These are phyloP conservation scores for Blastomussa wellsi DNA, from an alignment of 92 coral and sea anemone genomes.

Conservation along the genomic window DNA sequence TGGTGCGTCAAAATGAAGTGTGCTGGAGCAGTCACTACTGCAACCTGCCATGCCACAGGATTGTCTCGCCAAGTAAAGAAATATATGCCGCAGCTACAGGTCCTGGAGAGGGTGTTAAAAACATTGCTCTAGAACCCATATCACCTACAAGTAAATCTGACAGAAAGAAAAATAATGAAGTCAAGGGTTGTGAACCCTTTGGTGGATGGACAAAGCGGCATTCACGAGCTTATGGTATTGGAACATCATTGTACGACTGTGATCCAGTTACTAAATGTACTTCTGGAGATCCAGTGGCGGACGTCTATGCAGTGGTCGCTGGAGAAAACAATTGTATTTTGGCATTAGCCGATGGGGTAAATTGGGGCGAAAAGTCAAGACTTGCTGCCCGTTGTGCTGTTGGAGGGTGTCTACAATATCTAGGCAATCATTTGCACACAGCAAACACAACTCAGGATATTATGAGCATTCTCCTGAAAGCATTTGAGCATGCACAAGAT, in stretches of 20 bases:
- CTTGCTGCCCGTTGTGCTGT: constrained; percentile 97
- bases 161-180: constrained; percentile 34
- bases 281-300: constrained; percentile 96
- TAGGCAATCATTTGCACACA: constrained; percentile 63
- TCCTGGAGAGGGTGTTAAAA: constrained; percentile 83
- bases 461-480: constrained; percentile 62
- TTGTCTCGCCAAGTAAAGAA: constrained; percentile 57
- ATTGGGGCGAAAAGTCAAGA: constrained; percentile 96
- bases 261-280: constrained; percentile 69
- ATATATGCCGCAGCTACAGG: constrained; percentile 89
- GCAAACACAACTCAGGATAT: constrained; percentile 83
- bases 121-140: constrained; percentile 41
- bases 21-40: constrained; percentile 57
- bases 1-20: constrained; percentile 69
- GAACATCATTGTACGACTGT: constrained; percentile 83
- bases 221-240: constrained; percentile 82
- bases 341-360: constrained; percentile 95
- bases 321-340: constrained; percentile 87
- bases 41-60: constrained; percentile 69
- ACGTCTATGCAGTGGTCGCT: constrained; percentile 91
- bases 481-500: constrained; percentile 82
- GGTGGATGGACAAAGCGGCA: constrained; percentile 81
- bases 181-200: constrained; percentile 50
- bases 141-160: constrained; percentile 40
- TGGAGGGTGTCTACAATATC: constrained; percentile 85